phyloP scores from a whole-genome alignment of 2,113 vertebrate genomes.

The Trichomycterus rosablanca region DNA sequence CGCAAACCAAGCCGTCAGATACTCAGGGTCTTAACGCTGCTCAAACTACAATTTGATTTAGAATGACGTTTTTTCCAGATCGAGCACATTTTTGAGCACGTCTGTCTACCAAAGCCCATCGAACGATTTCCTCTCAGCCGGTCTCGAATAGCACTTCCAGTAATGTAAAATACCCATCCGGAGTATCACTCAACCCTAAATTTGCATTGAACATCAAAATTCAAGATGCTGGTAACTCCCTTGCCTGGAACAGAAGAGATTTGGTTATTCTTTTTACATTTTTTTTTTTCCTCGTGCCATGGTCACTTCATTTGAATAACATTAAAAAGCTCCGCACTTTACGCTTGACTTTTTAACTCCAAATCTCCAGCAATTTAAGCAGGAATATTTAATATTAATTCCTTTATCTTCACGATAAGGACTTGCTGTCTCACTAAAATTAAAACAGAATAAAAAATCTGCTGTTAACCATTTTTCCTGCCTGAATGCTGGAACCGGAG shows the following conservation, averaged over 20 bases:
- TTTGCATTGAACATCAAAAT: constrained; percentile 73
- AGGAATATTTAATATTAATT: constrained; percentile 74
- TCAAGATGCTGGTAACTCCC: constrained; percentile 70
- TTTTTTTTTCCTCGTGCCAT: constrained; percentile 67
- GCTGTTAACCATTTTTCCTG: constrained; percentile 66
- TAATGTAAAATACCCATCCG: constrained; percentile 42
- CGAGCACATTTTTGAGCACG: neutral
- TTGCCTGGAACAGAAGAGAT: constrained; percentile 72
- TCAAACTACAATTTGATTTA: too few species aligned
- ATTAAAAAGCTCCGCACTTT: constrained; percentile 60
- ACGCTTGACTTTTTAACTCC: constrained; percentile 58
- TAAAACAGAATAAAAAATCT: constrained; percentile 62
- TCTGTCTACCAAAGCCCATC: neutral
- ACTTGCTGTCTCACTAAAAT: constrained; percentile 68
- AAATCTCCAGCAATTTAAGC: constrained; percentile 55
- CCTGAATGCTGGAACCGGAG: constrained; percentile 56
- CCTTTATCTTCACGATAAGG: constrained; percentile 71
- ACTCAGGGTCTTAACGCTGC: too few species aligned
- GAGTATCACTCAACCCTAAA: constrained; percentile 42
- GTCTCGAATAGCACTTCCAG: constrained; percentile 37
- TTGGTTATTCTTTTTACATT: too few species aligned
- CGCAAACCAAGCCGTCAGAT: too few species aligned
- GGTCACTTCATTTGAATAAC: constrained; percentile 71
- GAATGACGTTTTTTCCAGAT: neutral
- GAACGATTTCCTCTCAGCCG: constrained; percentile 3